Conservation (phyloP, 2,113 vertebrate genomes). For the Leucopternis melanops region DNA sequence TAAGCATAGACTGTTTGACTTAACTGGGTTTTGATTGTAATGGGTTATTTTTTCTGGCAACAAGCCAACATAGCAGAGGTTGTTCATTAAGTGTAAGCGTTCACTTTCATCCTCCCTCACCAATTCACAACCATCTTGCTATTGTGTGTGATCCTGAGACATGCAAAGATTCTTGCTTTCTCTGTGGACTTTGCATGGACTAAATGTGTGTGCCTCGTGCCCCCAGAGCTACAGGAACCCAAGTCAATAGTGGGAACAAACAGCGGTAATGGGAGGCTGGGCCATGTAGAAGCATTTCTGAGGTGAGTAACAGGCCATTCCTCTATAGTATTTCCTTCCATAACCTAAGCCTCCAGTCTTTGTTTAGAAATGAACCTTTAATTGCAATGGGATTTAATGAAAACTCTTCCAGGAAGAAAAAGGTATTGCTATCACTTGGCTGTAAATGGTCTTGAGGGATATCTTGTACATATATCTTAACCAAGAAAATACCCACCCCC, state of each 20-base stretch:
- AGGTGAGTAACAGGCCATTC: not conserved
- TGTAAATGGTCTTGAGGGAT: not conserved
- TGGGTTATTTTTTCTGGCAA: slow-evolving; percentile 66
- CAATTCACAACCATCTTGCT: not conserved
- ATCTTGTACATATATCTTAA: not conserved
- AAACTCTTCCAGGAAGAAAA: slow-evolving; percentile 3
- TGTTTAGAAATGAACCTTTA: not conserved
- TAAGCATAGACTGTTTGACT: slow-evolving; percentile 68
- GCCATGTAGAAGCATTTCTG: not conserved
- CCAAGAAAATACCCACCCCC: not conserved
- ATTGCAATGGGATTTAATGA: not conserved
- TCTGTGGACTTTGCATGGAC: not conserved
- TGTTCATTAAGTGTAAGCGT: slow-evolving; percentile 21
- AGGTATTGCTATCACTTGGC: not conserved
- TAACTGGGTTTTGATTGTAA: slow-evolving; percentile 65
- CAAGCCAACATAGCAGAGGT: slow-evolving; percentile 23
- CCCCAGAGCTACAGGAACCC: not conserved
- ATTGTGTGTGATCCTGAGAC: not conserved
- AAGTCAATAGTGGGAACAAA: not conserved
- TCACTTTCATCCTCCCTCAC: slow-evolving; percentile 30
- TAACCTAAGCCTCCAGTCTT: not conserved
- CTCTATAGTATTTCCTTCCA: not conserved
- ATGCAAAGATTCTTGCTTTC: not conserved
- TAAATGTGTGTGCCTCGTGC: not conserved
- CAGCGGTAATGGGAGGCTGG: not conserved